Evolutionary conservation across 2,113 vertebrate species (phyloP), one percentile per base, ranked within the genome.

Genomic region (Notiomystis cincta): DNA sequence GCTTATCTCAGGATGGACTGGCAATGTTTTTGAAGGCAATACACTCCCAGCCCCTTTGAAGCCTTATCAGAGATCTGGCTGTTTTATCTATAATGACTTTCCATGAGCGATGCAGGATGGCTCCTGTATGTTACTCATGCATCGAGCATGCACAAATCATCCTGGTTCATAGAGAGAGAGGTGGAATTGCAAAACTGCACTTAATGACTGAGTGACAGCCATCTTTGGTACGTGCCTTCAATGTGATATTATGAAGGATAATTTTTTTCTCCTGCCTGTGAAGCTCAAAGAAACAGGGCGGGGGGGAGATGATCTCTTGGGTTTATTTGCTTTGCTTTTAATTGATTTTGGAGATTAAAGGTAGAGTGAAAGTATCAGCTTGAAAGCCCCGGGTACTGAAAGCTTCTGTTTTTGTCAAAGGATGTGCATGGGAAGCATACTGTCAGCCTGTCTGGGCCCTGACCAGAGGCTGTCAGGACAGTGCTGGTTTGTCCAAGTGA

Each of bases 331-430:
- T 94, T 78, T 93, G 93, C 89, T 96, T 95, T 97, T 95, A 96
- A 97, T 96, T 96, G 95, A 96, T 97, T 95, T 95, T 95, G 44
- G 64, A 96, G 96, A 96, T 97, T 93, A 97, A 96, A 97, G 96
- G 82, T 57, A 16, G 61, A 90, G 61, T 57, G 77, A 72, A 96
- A 93, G 82, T 69, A 94, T 56, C 21, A 37, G 56, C 45, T 90
- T 95, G 90, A 96, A 95, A 95, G 88, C 48, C 53, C 33, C 45
- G 53, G 56, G 33, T 94, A 48, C 31, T 37, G 61, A 94, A 45
- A 86, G 82, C 56, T 89, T 42, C 82, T 96, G 79, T 6, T 87
- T 95, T 58, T 90, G 47, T 81, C 1, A 0, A 61, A 72, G 42
- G 70, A 79, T 94, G 62, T 54, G 48, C 56, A 78, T 0, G 12